A percentile compares a stretch with the other conserved stretches of the same genome.
Conservation (phyloP, 2,113 vertebrate species). For the Alouatta palliata region DNA sequence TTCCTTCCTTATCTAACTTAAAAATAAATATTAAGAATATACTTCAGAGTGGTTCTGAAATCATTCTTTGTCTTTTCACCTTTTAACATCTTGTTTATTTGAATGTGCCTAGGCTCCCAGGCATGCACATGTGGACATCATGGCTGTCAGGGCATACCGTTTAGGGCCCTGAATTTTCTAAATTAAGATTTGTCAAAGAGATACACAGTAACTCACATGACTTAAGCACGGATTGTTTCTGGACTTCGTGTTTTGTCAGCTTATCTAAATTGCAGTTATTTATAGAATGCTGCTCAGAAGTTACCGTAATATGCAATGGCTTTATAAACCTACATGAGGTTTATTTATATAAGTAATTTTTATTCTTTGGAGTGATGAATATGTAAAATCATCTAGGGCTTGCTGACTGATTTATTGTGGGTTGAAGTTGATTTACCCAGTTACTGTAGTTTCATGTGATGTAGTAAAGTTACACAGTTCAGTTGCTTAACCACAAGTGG, state of each 20-base stretch:
- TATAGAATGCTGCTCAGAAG: not conserved
- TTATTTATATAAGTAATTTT: not conserved
- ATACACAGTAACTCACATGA: not conserved
- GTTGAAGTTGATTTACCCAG: not conserved
- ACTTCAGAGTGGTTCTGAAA: not conserved
- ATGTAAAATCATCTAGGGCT: not conserved
- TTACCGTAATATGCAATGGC: not conserved
- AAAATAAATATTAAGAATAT: not conserved
- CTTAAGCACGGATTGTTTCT: not conserved
- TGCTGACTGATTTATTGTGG: not conserved
- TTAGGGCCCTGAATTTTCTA: not conserved
- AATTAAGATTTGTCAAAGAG: not conserved
- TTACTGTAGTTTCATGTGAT: not conserved
- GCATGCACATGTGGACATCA: accelerated
- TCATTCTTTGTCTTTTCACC: not conserved
- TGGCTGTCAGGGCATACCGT: not conserved
- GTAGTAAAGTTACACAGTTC: not conserved
- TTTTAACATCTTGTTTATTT: not conserved
- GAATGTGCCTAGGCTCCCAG: not conserved
- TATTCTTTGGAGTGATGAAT: not conserved
- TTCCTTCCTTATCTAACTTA: not conserved
- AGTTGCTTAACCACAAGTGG: not conserved
- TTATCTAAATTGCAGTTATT: not conserved
- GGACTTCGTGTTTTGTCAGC: not conserved
- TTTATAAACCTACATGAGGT: not conserved